Percentiles rank a stretch among this genome's conserved stretches.
Evolutionary conservation across 30 jellyfish, hydroid and myxozoan species (phyloP).

Genomic region (Aurelia sp.): DNA sequence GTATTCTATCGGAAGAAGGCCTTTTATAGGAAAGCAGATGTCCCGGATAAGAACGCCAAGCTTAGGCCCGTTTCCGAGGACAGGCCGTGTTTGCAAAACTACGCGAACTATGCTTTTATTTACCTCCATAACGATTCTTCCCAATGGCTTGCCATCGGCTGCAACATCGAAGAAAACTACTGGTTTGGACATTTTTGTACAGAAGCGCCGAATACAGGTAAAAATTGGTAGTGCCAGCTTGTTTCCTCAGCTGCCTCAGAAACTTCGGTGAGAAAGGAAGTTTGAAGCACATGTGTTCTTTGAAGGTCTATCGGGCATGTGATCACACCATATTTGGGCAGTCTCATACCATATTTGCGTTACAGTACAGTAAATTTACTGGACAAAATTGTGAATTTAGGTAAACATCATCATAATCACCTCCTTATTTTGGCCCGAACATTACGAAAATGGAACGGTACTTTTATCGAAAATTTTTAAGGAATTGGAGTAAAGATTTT

Average conservation of each 20-base stretch:
- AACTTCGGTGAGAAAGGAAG: background rate
- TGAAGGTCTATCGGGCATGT: background rate
- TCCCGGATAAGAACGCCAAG: too few relatives aligned
- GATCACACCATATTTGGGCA: constrained; percentile 1
- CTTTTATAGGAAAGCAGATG: too few relatives aligned
- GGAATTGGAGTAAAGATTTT: too few relatives aligned
- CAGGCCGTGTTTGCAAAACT: background rate
- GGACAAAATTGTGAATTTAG: background rate
- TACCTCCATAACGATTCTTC: constrained; percentile 79
- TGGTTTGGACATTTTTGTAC: constrained; percentile 58
- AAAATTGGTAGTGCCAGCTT: constrained; percentile 30
- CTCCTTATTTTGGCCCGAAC: too few relatives aligned
- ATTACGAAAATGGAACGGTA: too few relatives aligned
- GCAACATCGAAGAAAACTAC: constrained; percentile 58
- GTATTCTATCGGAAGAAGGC: background rate
- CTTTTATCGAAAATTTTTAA: too few relatives aligned
- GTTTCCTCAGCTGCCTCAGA: background rate
- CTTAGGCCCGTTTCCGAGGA: too few relatives aligned
- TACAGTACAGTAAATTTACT: background rate
- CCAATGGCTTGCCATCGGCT: constrained; percentile 57
- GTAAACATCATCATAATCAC: too few relatives aligned
- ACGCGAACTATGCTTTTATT: background rate
- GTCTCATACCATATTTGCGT: background rate
- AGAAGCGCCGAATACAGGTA: constrained; percentile 27
- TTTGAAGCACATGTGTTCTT: background rate